phyloP scores from a whole-genome alignment of 2,797 vertebrate genomes.

The Gymnocypris eckloni region DNA sequence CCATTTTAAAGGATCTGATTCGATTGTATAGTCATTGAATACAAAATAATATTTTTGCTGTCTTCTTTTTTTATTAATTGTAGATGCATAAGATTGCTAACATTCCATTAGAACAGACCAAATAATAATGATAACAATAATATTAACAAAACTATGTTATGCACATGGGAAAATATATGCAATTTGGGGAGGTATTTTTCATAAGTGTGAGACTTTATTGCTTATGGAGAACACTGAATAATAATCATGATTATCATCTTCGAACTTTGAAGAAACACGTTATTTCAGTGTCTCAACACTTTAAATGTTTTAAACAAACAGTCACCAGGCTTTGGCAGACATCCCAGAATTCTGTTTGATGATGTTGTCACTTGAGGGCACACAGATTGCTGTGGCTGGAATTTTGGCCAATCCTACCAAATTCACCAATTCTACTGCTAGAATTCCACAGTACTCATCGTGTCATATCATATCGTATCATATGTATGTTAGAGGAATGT shows the following conservation, averaged over 20 bases:
- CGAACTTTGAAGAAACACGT: background rate
- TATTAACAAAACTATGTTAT: background rate
- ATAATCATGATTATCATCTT: background rate
- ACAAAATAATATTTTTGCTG: background rate
- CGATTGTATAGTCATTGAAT: background rate
- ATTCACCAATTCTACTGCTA: background rate
- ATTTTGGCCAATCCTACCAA: conserved; percentile 8
- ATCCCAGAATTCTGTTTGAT: conserved; percentile 31
- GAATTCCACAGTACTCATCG: background rate
- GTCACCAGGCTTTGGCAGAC: background rate
- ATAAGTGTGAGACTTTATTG: background rate
- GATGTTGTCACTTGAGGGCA: conserved; percentile 21
- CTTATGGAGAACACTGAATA: background rate
- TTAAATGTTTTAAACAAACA: conserved; percentile 24
- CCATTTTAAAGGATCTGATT: background rate
- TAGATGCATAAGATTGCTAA: background rate
- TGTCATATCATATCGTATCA: background rate
- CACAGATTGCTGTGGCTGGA: background rate
- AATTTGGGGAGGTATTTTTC: background rate
- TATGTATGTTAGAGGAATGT: background rate
- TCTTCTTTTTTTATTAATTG: background rate
- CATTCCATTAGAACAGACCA: background rate
- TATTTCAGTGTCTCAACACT: conserved; percentile 8
- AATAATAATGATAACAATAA: background rate
- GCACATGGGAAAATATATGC: background rate